Evolutionary conservation across 2,113 vertebrate species (phyloP), one percentile per base, ranked within the genome.

Genomic region (Ramphastos sulfuratus): DNA sequence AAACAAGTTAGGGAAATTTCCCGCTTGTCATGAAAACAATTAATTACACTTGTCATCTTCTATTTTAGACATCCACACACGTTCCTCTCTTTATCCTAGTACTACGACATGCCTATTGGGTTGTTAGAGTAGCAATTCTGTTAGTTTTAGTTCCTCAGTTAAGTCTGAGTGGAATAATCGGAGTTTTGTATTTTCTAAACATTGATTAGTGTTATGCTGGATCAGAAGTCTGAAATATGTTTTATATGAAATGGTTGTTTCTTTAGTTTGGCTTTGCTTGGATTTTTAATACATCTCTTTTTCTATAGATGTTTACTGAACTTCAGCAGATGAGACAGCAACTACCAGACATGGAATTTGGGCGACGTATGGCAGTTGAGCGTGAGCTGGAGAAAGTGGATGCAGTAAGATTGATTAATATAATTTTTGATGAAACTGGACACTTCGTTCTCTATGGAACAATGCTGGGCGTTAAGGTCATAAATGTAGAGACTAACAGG

Each of bases 331-430:
- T 99, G 99, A 98, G 98, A 72, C 99, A 99, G 83, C 99, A 99
- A 73, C 98, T 99, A n/a, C 99, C 99, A 13, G 99, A 99, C 96
- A 99, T 99, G 99, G 99, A 99, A 96, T 99, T 99, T 87, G 99
- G 99, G 33, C 97, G 99, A 60, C 98, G 99, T 71, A 99, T 99
- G 99, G 99, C 99, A 20, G 98, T 99, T 91, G 99, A 99, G 94
- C 97, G 99, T 82, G 99, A 99, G 76, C 95, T 99, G 94, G 99
- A 99, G 96, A 99, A 99, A 94, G 98, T 99, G 96, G 99, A 99
- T 72, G 99, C 98, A 46, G 98, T 99, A 72, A 98, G 99, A 52
- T 97, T 99, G 90, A 98, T 99, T 64, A 99, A 99, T 89, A 98
- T 99, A 70, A 98, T 99, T 97, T 99, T 99, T 93, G 99, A 99